Base-by-base conservation (phyloP, 2,113 vertebrate species). In the Perca fluviatilis region DNA sequence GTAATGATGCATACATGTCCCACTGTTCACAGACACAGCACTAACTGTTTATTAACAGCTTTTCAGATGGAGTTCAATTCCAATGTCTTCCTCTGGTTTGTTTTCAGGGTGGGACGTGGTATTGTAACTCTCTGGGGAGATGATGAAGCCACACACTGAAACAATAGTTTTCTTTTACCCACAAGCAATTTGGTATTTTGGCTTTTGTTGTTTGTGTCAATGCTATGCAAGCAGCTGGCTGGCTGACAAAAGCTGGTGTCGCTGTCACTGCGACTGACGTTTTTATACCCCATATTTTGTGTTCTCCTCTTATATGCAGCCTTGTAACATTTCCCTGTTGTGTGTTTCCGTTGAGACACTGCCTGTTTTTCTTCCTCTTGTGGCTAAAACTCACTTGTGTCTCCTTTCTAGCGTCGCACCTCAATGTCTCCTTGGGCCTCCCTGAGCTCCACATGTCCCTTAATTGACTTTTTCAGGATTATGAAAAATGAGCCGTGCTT, bases 401-500 rank as follows among this genome's bases (percentile, higher is more conserved):
- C 71, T 84, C 77, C 64, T 67, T 68, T 47, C 58, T 27, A 63
- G 54, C 53, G 23, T 43, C 36, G 83, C 54, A 79, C 85, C 79
- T 88, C 74, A 33, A 49, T 21, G 81, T 90, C 81, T 91, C 88
- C 80, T 80, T 79, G 60, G 76, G 82, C 73, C 77, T 72, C 74
- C 84, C 79, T 4, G 47, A 64, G 79, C 68, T 72, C 70, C 78
- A 81, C 62, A 51, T 68, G 79, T 79, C 82, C 79, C 86, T 66
- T 91, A 94, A 92, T 90, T 90, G 91, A 93, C 90, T 86, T 91
- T 83, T 70, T 54, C 50, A 16, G 75, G 84, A 91, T 91, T 87
- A 90, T 92, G 91, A 92, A 94, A 93, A 91, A 93, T 89, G 88
- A 83, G 88, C 60, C 36, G 25, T n/a, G 79, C 85, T 85, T 93